Evolutionary conservation across 2,888 invertebrate species (phyloP), one percentile per base, ranked within the genome.

Genomic region (Plebejus anna): DNA sequence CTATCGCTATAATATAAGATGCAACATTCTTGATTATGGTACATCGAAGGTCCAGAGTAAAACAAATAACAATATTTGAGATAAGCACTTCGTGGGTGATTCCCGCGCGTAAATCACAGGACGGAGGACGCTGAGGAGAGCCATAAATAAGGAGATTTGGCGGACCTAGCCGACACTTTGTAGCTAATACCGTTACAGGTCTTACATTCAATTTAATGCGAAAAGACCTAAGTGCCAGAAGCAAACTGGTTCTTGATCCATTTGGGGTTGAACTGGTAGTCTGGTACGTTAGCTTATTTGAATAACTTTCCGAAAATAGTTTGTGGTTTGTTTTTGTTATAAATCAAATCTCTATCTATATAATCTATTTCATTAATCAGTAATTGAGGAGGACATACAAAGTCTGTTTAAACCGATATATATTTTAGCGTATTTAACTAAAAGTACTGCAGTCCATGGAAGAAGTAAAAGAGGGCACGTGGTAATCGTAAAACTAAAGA

Each of bases 121-220:
- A 32, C 32, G 0, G 32, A 32, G 32, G 32, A 4, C 6, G 73
- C 82, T 82, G 89, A 88, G 86, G 88, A 88, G 89, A 87, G 84
- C 87, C 83, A 92, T 92, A 92, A 91, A 92, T 91, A 90, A 91
- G 87, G 76, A 77, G 82, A 85, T 86, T 87, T 88, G 87, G 82
- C 81, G 76, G 7, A 51, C 36, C 57, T 22, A 42, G 42, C 71
- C 71, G 71, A 38, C 42, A 42, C 71, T 70, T 70, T 42, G 71
- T 42, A 42, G 42, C 22, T 22, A 72, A 72, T 47, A 47, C 72
- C 28, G 47, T 47, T 47, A 47, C 72, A 47, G 47, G 47, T 28
- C 22, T 38, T 9, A 42, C 16, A 71, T 71, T 47, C 22, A 72
- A 72, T 71, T 71, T 16, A 38, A 70, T n/a, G 22, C 55, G 16